Evolutionary conservation across 2,888 invertebrate genomes (phyloP).

Genomic region (Drosophila silvestris): DNA sequence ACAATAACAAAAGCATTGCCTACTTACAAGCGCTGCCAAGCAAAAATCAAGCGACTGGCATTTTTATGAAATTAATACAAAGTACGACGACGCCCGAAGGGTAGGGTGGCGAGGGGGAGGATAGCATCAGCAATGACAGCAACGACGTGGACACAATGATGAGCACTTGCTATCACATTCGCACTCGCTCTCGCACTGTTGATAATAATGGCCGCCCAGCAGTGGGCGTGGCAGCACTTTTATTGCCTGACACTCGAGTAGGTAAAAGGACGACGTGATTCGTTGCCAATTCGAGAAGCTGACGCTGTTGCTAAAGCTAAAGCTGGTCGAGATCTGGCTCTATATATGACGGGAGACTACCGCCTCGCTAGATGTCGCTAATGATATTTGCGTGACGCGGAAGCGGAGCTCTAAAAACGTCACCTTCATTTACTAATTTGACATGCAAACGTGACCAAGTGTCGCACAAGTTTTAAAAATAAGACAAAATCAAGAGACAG

Average conservation of each 20-base stretch:
- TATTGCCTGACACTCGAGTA: slow-evolving; percentile 70
- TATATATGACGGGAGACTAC: slow-evolving; percentile 24
- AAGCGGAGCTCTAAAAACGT: slow-evolving; percentile 48
- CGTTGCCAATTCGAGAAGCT: slow-evolving; percentile 12
- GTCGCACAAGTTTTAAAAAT: slow-evolving; percentile 25
- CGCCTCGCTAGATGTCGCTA: slow-evolving; percentile 52
- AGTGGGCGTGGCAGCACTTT: slow-evolving; percentile 48
- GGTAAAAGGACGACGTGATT: slow-evolving; percentile 36
- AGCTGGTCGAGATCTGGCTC: slow-evolving; percentile 43
- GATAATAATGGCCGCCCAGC: slow-evolving; percentile 53
- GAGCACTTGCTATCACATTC: slow-evolving; percentile 42
- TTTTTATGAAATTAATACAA: slow-evolving; percentile 81
- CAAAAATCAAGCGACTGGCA: slow-evolving; percentile 73
- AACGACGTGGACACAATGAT: slow-evolving; percentile 61
- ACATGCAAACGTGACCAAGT: slow-evolving; percentile 77
- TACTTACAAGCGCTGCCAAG: slow-evolving; percentile 61
- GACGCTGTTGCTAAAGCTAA: background rate
- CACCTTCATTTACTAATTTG: slow-evolving; percentile 65
- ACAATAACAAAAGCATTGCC: slow-evolving; percentile 70
- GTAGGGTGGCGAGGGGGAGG: slow-evolving; percentile 12
- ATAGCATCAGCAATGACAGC: slow-evolving; percentile 46
- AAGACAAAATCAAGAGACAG: background rate
- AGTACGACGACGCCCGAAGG: slow-evolving; percentile 32
- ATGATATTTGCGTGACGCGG: slow-evolving; percentile 56
- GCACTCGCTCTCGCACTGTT: slow-evolving; percentile 22